phyloP scores from a whole-genome alignment of 2,888 invertebrate genomes.

The Chrysolina oricalcia region DNA sequence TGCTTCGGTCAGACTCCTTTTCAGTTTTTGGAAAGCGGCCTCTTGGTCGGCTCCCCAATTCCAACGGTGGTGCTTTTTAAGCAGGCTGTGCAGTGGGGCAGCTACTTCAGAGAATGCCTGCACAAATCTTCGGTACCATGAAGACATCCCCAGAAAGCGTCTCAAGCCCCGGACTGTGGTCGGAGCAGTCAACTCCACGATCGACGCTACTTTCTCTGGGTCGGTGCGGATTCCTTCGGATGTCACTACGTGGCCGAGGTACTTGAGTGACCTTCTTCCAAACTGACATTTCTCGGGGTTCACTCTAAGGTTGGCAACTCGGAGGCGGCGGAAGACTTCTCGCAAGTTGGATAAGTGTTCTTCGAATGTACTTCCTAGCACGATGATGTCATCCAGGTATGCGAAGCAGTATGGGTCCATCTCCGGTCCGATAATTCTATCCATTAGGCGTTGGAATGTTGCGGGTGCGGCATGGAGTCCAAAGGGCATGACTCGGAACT shows the following conservation, averaged over 20 bases:
- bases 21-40: slow-evolving; percentile 14
- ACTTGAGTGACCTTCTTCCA: slow-evolving; percentile 52
- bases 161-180: not conserved
- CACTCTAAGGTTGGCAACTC: not conserved
- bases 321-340: no score
- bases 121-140: slow-evolving; percentile 61
- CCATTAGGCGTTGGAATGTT: not conserved
- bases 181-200: not conserved
- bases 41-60: slow-evolving; percentile 20
- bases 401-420: not conserved
- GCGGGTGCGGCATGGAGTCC: slow-evolving; percentile 54
- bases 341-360: not conserved
- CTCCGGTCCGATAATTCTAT: not conserved
- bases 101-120: slow-evolving; percentile 32
- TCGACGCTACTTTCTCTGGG: slow-evolving; percentile 51
- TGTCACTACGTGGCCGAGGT: slow-evolving; percentile 55
- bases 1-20: slow-evolving; percentile 22
- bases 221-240: slow-evolving; percentile 36
- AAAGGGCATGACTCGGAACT: slow-evolving; percentile 55
- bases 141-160: not conserved
- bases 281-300: slow-evolving; percentile 19
- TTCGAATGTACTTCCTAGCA: not conserved
- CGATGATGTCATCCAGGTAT: not conserved
- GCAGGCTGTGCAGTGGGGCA: slow-evolving; percentile 21
- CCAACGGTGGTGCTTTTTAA: slow-evolving; percentile 22